Evolutionary conservation across 1,140 invertebrate genomes (phyloP), one percentile per base, ranked within the genome.

Genomic region (Drosophila sp.): DNA sequence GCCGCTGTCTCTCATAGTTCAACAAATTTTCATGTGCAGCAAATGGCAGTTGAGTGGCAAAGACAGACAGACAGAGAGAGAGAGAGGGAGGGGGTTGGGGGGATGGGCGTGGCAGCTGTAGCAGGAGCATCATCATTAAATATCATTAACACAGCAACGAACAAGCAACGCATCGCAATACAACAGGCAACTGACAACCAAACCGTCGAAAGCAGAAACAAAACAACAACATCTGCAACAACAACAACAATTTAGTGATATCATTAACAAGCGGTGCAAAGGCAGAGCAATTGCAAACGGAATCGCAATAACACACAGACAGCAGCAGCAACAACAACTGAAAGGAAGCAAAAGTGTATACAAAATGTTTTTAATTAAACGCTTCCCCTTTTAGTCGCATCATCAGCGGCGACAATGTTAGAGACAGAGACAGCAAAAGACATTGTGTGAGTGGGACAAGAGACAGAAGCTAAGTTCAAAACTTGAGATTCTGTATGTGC

Each of bases 311-410:
- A 80, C 67, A 83, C 71, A 38, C 38, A 72, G 40, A 38, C 59
- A 34, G 1, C 34, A 64, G 3, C 45, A 66, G 8, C 56, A 51
- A 13, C 61, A 61, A 8, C 56, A 64, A 56, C 56, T 43, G 66
- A 79, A 70, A 81, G 81, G 82, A 82, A 87, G 82, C 78, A 87
- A 82, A 87, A 87, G 82, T 89, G 83, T 89, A 89, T 87, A 82
- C 83, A 87, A 87, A 87, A 87, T 87, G 83, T 87, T 87, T 87
- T 87, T 87, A 87, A 87, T 87, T 87, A 89, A 87, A 87, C 79
- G 83, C 72, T 89, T 78, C 76, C 81, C 79, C 82, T 72, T 57
- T 57, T 29, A 32, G 46, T 50, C 46, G 46, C 46, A 50, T 50
- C 46, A 43, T 53, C 40, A 62, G 32, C 21, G 36, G 40, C 63